Percentiles rank a stretch among this genome's conserved stretches.
These are phyloP conservation scores for Dinocampus coccinellae DNA, from an alignment of 2,888 invertebrate genomes.

Conservation along the genomic window DNA sequence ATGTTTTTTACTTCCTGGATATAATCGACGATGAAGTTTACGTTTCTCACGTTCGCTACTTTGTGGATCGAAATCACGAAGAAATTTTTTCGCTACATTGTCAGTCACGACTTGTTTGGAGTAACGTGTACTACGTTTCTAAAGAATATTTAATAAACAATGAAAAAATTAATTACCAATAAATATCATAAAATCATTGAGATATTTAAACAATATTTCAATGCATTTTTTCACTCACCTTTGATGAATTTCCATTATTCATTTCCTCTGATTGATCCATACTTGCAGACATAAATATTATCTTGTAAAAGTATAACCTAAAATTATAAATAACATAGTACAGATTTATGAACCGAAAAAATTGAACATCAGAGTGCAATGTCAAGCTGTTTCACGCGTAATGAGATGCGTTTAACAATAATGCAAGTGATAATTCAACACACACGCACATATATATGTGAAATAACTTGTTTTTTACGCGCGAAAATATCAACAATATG, in stretches of 20 bases:
- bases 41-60: slow-evolving; percentile 82
- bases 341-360: no score
- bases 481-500: neutral
- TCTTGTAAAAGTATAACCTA: neutral
- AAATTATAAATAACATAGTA: no score
- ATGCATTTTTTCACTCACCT: neutral
- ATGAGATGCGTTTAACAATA: neutral
- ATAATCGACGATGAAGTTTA: slow-evolving; percentile 79
- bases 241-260: neutral
- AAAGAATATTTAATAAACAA: neutral
- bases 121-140: slow-evolving; percentile 46
- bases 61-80: slow-evolving; percentile 80
- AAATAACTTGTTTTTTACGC: neutral
- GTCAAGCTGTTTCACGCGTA: no score
- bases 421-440: neutral
- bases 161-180: neutral
- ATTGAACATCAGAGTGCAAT: no score
- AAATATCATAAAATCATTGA: neutral
- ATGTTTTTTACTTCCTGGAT: slow-evolving; percentile 72
- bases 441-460: neutral
- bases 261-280: neutral
- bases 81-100: slow-evolving; percentile 59
- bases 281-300: neutral
- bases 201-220: neutral
- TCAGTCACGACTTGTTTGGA: slow-evolving; percentile 45